Conservation (phyloP, 1,140 invertebrate species). For the Solenopsis fugax region DNA sequence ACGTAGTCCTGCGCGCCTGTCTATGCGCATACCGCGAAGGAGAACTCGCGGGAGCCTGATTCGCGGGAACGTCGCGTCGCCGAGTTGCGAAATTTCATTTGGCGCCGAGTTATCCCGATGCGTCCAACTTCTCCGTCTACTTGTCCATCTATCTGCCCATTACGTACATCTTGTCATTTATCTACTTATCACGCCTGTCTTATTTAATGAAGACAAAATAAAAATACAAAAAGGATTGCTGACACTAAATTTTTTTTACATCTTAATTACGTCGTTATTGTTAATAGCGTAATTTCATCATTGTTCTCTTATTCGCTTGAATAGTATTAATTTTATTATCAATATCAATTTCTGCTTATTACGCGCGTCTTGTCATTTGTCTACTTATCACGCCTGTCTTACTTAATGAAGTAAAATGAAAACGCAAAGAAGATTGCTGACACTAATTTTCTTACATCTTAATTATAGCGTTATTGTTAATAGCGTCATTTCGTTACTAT, state of each 20-base stretch:
- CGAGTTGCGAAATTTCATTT: conserved; percentile 44
- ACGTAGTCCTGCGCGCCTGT: conserved; percentile 26
- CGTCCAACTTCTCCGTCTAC: conserved; percentile 6
- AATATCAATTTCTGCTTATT: no score
- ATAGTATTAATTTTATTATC: background rate
- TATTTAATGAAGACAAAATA: background rate
- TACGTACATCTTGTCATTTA: background rate
- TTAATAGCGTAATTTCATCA: background rate
- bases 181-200: background rate
- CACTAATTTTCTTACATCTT: no score
- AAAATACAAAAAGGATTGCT: background rate
- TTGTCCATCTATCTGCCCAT: background rate
- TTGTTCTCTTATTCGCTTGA: background rate
- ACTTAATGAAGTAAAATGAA: no score
- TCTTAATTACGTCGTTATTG: background rate
- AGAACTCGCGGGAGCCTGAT: conserved; percentile 24
- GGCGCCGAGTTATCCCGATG: conserved; percentile 12
- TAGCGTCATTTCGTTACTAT: no score
- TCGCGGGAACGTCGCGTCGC: conserved; percentile 28
- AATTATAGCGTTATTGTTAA: no score
- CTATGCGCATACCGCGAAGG: background rate
- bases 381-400: no score
- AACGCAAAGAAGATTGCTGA: no score
- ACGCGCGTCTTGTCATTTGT: no score
- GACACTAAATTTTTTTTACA: background rate